phyloP scores from a whole-genome alignment of 2,888 invertebrate species.

The Noctua fimbriata region DNA sequence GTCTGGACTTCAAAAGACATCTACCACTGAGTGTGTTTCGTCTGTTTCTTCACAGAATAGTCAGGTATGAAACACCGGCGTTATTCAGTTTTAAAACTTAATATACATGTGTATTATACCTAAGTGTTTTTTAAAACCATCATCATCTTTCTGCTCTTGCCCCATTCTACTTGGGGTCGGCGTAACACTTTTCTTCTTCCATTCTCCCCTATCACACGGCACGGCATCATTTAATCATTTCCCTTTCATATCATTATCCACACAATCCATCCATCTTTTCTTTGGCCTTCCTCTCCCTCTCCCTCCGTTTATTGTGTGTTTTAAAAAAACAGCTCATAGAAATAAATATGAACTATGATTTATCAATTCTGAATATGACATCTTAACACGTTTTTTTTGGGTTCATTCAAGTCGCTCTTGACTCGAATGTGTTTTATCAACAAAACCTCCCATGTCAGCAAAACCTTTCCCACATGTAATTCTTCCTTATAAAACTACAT shows the following conservation, averaged over 20 bases:
- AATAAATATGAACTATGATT: background rate
- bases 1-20: background rate
- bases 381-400: background rate
- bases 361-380: background rate
- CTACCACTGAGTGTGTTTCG: background rate
- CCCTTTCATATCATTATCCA: no score
- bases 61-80: background rate
- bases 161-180: no score
- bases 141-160: no score
- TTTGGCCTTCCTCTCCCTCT: no score
- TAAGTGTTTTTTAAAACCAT: no score
- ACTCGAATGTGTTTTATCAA: background rate
- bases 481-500: background rate
- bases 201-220: no score
- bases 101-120: background rate
- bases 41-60: background rate
- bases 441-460: background rate
- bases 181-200: no score
- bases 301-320: background rate
- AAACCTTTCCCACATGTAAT: background rate
- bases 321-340: background rate
- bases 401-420: no score
- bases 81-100: background rate
- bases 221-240: no score
- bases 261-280: no score